Percentiles rank a stretch among this genome's conserved stretches.
phyloP scores from a whole-genome alignment of 2,113 vertebrate genomes.

The Melanerpes formicivorus region DNA sequence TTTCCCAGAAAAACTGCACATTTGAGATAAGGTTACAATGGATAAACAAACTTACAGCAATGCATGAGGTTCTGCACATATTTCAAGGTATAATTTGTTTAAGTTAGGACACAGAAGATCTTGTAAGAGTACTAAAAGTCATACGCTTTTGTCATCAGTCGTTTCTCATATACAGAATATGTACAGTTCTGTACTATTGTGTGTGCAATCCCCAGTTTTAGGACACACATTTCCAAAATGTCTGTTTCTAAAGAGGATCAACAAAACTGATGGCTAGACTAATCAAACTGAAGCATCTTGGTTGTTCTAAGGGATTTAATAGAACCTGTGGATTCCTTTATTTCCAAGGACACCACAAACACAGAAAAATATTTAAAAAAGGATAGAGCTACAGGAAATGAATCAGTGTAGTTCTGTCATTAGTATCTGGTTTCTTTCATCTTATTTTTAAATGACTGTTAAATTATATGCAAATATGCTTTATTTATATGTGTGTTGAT shows the following conservation, averaged over 20 bases:
- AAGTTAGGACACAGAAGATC: neutral
- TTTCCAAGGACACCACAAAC: neutral
- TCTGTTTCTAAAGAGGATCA: neutral
- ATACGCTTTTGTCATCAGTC: neutral
- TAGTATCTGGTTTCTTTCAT: neutral
- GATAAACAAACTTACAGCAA: neutral
- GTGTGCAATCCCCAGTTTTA: neutral
- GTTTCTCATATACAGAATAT: neutral
- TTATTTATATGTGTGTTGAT: neutral
- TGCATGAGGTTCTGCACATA: neutral
- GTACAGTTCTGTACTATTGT: too few relatives aligned
- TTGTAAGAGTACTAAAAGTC: neutral
- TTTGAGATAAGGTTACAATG: neutral
- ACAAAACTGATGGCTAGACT: neutral
- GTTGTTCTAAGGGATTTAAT: neutral
- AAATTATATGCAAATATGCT: neutral
- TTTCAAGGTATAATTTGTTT: neutral
- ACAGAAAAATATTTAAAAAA: neutral
- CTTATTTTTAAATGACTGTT: neutral
- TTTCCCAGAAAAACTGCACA: neutral
- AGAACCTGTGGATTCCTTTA: neutral
- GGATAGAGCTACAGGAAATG: neutral
- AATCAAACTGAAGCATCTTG: neutral
- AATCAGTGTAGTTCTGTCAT: neutral
- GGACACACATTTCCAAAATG: neutral